A percentile compares a stretch with the other conserved stretches of the same genome.
These are phyloP conservation scores for Falco biarmicus DNA, from an alignment of 2,797 vertebrate species.

Conservation along the genomic window DNA sequence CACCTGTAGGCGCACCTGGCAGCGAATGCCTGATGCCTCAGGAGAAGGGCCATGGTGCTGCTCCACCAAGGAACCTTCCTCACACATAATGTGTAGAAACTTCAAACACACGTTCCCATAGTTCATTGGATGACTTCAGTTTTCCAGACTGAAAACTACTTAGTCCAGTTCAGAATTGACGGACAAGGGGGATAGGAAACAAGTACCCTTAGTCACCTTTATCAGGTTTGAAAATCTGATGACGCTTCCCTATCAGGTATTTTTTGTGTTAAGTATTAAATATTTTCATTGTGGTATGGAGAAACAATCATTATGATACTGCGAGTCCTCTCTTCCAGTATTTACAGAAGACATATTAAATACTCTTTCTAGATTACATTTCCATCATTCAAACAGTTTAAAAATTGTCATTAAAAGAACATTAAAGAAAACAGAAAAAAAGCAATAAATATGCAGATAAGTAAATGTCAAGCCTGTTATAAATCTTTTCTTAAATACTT, in stretches of 20 bases:
- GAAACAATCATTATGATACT: not conserved
- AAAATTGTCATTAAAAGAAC: conserved; percentile 34
- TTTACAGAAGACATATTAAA: conserved; percentile 36
- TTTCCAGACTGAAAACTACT: not conserved
- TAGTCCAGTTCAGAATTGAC: not conserved
- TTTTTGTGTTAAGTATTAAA: not conserved
- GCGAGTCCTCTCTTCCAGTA: not conserved
- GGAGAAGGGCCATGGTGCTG: not conserved
- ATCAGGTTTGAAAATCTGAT: not conserved
- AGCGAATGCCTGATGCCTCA: not conserved
- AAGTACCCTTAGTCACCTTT: not conserved
- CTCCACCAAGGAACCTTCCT: fast-evolving
- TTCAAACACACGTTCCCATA: fast-evolving
- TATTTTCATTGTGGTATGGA: not conserved
- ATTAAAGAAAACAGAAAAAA: conserved; percentile 31
- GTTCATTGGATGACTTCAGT: not conserved
- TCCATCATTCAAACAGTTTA: conserved; percentile 31
- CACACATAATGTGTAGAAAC: not conserved
- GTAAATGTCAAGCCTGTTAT: not conserved
- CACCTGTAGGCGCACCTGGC: not conserved
- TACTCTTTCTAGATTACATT: conserved; percentile 4
- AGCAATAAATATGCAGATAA: conserved; percentile 23
- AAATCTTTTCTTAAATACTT: conserved; percentile 1
- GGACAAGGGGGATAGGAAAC: not conserved
- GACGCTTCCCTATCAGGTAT: not conserved